Percentiles rank a stretch among this genome's conserved stretches.
Conservation (phyloP, 2,888 invertebrate genomes). For the Caenorhabditis macrosperma region DNA sequence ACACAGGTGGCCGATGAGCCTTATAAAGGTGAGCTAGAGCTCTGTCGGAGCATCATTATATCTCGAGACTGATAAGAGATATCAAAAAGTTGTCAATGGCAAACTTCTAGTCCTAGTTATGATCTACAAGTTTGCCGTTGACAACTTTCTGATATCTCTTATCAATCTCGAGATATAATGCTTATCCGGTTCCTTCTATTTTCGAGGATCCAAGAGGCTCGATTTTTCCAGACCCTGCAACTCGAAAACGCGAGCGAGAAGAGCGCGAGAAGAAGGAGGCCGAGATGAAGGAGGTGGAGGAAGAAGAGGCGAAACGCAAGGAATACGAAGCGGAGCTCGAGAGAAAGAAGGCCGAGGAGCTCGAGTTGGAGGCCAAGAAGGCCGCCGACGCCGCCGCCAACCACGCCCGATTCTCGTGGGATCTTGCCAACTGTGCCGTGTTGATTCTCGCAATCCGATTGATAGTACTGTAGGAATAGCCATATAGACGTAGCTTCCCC, state of each 20-base stretch:
- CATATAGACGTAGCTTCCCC: neutral
- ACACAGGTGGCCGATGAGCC: constrained; percentile 66
- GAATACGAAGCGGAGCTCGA: constrained; percentile 56
- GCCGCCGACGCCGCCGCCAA: constrained; percentile 10
- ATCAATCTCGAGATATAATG: no score
- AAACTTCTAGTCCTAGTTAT: no score
- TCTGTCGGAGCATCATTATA: neutral
- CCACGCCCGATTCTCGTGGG: no score
- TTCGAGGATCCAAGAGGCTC: neutral
- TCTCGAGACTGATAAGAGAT: no score
- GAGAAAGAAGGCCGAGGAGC: constrained; percentile 32
- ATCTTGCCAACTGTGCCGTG: no score
- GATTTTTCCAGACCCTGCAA: constrained; percentile 61
- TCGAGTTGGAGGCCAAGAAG: constrained; percentile 43
- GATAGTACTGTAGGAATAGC: neutral
- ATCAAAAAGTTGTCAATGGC: no score
- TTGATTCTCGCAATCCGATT: no score
- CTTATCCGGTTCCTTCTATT: neutral
- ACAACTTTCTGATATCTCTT: no score
- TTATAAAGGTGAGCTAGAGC: constrained; percentile 59
- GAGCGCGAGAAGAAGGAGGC: constrained; percentile 63
- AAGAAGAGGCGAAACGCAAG: constrained; percentile 53
- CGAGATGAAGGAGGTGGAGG: constrained; percentile 55
- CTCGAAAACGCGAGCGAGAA: constrained; percentile 65
- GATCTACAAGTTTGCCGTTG: no score